Base-by-base conservation (phyloP, 2,797 vertebrate species). In the Premnoplex brunnescens region DNA sequence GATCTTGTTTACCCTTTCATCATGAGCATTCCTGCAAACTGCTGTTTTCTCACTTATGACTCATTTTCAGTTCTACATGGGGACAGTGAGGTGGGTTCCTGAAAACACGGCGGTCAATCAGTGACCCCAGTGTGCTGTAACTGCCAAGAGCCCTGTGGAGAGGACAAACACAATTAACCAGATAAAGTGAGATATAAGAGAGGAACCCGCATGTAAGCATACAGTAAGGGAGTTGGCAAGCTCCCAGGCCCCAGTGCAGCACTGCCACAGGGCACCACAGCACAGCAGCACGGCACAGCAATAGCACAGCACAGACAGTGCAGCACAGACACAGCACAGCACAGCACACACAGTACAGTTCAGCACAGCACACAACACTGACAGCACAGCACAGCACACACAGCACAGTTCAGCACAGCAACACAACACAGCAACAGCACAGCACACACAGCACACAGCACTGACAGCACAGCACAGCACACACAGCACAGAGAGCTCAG, bases 1-100 rank as follows among this genome's bases (percentile, higher is more conserved):
- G 69, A 49, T 58, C 63, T 78, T 84, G 54, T 81, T 94, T 83
- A 91, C 39, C 11, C 63, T 86, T 89, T 90, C 59, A 54, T 66
- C 3, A 0, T 43, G 51, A 86, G 59, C 3, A 0, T 52, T 88
- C 87, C 79, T 22, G 48, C 67, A 77, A 94, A 73, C 59, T 60
- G 71, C 77, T 93, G 43, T 78, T 73, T 84, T 71, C 76, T 93
- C 67, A 59, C 66, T 62, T 72, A 7, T 4, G 6, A n/a, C 20
- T 21, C 0, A 2, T 73, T 86, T 79, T 73, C 77, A 67, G n/a
- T 54, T 95, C 79, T 88, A 63, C 23, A 1, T 36, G 24, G 27
- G 22, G 43, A 56, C 63, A 32, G 27, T 58, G 34, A 71, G 79
- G 46, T 8, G 2, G 16, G 64, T 93, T 87, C 85, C 83, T 85